phyloP scores from a whole-genome alignment of 2,797 vertebrate genomes.

The Acipenser ruthenus region DNA sequence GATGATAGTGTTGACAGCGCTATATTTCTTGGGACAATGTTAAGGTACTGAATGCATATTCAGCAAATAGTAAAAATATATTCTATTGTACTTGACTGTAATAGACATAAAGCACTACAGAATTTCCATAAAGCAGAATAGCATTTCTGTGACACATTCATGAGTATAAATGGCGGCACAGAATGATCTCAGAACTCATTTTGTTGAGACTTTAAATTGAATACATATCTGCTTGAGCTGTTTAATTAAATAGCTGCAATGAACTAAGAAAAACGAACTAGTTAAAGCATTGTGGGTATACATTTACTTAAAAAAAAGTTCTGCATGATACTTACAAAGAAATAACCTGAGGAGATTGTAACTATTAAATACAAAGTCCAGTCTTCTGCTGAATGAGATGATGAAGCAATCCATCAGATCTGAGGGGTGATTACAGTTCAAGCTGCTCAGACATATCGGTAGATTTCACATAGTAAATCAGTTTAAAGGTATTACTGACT shows the following conservation, averaged over 20 bases:
- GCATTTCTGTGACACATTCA: no score
- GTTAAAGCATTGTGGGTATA: no score
- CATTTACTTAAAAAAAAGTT: no score
- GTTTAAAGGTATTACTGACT: constrained; percentile 37
- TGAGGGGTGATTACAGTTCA: constrained; percentile 20
- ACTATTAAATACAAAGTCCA: not conserved
- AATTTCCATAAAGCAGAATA: constrained; percentile 3
- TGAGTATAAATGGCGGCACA: no score
- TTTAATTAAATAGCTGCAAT: no score
- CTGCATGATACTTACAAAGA: no score
- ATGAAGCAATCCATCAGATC: constrained; percentile 27
- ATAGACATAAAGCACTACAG: not conserved
- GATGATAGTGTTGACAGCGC: not conserved
- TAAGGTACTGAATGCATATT: no score
- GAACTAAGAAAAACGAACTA: no score
- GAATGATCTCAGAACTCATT: no score
- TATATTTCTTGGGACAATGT: not conserved
- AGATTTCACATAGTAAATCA: constrained; percentile 30
- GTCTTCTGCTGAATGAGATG: not conserved
- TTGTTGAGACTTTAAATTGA: no score
- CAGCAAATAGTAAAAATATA: not conserved
- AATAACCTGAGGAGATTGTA: not conserved
- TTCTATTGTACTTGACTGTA: not conserved
- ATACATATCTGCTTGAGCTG: no score
- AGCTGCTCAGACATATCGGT: constrained; percentile 21